Evolutionary conservation across 2,888 invertebrate species (phyloP), one percentile per base, ranked within the genome.

Genomic region (Linnaemya tessellans): DNA sequence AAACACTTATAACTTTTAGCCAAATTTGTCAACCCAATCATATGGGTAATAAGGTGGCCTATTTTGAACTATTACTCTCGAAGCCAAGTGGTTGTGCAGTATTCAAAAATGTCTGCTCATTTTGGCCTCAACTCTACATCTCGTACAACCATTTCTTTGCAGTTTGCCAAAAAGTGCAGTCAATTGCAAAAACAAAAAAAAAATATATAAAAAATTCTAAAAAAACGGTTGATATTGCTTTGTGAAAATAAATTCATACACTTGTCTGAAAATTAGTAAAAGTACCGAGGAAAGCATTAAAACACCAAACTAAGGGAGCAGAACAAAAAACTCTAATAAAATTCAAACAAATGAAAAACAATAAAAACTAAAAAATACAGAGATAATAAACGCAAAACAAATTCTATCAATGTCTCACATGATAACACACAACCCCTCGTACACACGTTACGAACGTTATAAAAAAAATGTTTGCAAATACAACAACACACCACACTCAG

Each of bases 381-480:
- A 58, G 22, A 46, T 79, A 82, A 75, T 62, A 80, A 68, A 73
- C 51, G 77, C 51, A 80, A 78, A 83, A 80, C 83, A 80, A 85
- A 81, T 85, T 85, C 51, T 64, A 70, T 81, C 81, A 79, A 81
- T 85, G 81, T 81, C 70, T 70, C 79, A 79, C 74, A 81, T 74
- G 78, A 81, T 75, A 64, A 77, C 49, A 41, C 25, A 58, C 54
- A 65, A n/a, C 18, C 15, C 20, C n/a, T 60, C 41, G 30, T 18
- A 41, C 20, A 77, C 56, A 86, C 46, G 15, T 58, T 49, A 58
- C 62, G 51, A 41, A 56, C 11, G n/a, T 20, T 5, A 43, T 1
- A 18, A 20, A 71, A 60, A n/a, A 56, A 77, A 46, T 9, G n/a
- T n/a, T 43, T n/a, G 35, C 20, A 56, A 25, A 58, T 22, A 46